phyloP scores from a whole-genome alignment of 2,113 vertebrate genomes.

The Grammomys dolichurus region DNA sequence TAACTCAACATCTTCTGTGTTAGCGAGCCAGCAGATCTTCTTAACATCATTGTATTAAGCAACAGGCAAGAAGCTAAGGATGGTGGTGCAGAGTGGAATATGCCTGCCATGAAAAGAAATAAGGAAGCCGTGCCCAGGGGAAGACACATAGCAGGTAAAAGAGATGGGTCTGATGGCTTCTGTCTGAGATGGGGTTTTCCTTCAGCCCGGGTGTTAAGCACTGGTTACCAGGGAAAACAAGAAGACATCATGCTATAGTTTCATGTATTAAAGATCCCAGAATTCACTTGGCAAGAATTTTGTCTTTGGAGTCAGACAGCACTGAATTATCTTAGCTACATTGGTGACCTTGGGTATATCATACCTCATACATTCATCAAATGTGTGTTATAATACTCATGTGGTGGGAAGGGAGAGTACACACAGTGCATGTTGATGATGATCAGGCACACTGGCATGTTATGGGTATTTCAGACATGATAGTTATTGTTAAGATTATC shows the following conservation, averaged over 20 bases:
- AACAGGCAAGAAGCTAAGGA: neutral
- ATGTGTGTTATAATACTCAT: neutral
- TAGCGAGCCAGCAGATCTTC: neutral
- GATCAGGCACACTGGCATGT: neutral
- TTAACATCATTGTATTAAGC: constrained; percentile 23
- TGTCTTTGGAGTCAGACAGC: neutral
- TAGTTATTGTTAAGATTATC: neutral
- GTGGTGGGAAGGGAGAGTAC: neutral
- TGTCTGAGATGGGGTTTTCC: neutral
- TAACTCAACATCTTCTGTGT: neutral
- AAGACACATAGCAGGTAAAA: neutral
- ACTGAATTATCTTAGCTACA: neutral
- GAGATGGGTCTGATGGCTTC: neutral
- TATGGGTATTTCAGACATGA: neutral
- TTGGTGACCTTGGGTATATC: neutral
- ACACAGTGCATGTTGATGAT: fast-evolving
- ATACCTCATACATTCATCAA: too few relatives aligned
- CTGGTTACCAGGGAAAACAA: neutral
- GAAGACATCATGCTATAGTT: neutral
- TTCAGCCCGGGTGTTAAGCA: neutral
- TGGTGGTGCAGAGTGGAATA: neutral
- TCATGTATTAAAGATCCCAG: neutral
- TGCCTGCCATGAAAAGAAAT: constrained; percentile 1
- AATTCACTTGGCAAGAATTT: neutral
- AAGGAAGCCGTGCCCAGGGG: neutral